Conservation (phyloP, 2,113 vertebrate genomes). For the Oncorhynchus kisutch region DNA sequence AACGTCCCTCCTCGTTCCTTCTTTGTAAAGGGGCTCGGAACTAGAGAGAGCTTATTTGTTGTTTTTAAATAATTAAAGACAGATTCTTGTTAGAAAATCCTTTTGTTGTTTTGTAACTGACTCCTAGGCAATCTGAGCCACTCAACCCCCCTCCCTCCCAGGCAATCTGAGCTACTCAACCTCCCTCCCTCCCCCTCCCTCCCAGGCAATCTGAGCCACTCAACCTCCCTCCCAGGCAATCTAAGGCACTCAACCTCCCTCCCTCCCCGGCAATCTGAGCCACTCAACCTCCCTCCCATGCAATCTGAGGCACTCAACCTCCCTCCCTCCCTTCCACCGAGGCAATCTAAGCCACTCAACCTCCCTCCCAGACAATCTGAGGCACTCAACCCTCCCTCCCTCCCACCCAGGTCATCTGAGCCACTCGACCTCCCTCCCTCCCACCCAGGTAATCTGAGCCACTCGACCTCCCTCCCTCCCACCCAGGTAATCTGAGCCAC, state of each 20-base stretch:
- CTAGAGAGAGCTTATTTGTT: conserved; percentile 49
- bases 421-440: no score
- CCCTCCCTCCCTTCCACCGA: not conserved
- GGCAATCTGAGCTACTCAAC: not conserved
- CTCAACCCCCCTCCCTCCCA: conserved; percentile 14
- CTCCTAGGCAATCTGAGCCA: conserved; percentile 38
- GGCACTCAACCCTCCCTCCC: no score
- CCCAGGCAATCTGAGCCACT: conserved; percentile 33
- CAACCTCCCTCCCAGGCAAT: conserved; percentile 29
- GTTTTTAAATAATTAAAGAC: conserved; percentile 60
- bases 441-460: no score
- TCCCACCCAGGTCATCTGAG: no score
- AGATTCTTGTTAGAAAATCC: conserved; percentile 44
- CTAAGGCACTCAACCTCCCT: conserved; percentile 14
- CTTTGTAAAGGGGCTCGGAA: conserved; percentile 4
- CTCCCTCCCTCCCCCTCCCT: conserved; percentile 10
- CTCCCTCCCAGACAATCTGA: no score
- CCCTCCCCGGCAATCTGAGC: no score
- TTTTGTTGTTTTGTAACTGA: conserved; percentile 55
- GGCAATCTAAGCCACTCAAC: no score
- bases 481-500: no score
- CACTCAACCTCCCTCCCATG: no score
- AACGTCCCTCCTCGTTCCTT: conserved; percentile 36
- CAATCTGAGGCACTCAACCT: no score
- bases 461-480: no score